Conservation (phyloP, 2,797 vertebrate species). For the Podargus strigoides region DNA sequence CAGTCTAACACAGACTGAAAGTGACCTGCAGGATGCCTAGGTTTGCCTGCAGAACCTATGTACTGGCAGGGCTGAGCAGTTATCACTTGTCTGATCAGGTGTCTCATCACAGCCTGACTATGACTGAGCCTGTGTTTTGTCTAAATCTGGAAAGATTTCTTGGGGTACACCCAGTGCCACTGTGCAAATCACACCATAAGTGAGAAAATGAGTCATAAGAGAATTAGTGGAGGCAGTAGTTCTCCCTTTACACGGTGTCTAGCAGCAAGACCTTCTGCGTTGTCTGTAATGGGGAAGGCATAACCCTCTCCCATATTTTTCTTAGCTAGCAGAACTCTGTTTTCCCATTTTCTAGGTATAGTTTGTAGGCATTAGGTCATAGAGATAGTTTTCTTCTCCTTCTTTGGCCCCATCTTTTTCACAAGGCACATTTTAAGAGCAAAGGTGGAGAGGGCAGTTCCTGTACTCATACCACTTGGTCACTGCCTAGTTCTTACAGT, state of each 20-base stretch:
- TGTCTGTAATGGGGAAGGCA: rapidly evolving
- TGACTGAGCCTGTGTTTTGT: rapidly evolving
- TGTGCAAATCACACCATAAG: background rate
- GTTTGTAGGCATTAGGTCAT: background rate
- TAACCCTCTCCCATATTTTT: rapidly evolving
- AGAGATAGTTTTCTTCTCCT: background rate
- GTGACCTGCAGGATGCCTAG: background rate
- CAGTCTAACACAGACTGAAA: background rate
- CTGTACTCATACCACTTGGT: background rate
- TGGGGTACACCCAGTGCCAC: rapidly evolving
- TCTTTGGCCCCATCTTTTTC: background rate
- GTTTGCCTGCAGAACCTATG: background rate
- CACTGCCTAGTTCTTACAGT: background rate
- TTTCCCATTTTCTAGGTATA: background rate
- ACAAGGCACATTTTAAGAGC: background rate
- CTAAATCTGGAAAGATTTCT: background rate
- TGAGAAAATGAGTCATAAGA: background rate
- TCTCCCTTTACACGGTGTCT: background rate
- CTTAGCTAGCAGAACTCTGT: background rate
- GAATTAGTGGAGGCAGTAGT: background rate
- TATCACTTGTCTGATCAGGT: background rate
- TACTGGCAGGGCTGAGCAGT: background rate
- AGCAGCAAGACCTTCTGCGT: background rate
- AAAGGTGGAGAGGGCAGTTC: background rate
- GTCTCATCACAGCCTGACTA: background rate